phyloP scores from a whole-genome alignment of 2,113 vertebrate genomes.

The Poeciliopsis turrubarensis region DNA sequence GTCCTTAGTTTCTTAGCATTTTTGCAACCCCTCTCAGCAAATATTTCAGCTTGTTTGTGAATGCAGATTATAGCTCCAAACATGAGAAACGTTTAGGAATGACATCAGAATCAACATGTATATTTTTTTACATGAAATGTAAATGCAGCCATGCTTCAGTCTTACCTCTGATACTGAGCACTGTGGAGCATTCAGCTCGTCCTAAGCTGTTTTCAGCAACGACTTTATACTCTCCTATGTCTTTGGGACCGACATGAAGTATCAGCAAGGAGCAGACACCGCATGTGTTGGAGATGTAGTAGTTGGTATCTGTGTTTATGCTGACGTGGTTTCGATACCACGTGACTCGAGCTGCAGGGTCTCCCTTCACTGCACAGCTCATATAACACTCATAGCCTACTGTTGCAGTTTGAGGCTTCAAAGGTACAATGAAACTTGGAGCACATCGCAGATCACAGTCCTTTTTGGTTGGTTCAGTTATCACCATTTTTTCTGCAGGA shows the following conservation, averaged over 20 bases:
- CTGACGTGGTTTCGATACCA: slow-evolving; percentile 85
- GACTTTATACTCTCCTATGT: slow-evolving; percentile 82
- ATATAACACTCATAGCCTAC: slow-evolving; percentile 85
- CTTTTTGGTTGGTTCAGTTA: slow-evolving; percentile 64
- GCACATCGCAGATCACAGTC: slow-evolving; percentile 74
- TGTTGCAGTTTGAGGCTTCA: slow-evolving; percentile 84
- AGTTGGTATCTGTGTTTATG: slow-evolving; percentile 76
- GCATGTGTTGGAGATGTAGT: slow-evolving; percentile 81
- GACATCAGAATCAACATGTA: not conserved
- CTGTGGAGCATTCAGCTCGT: slow-evolving; percentile 77
- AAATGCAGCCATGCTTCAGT: not conserved
- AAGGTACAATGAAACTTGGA: slow-evolving; percentile 80
- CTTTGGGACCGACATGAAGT: slow-evolving; percentile 75
- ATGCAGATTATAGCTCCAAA: not conserved
- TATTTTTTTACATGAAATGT: not conserved
- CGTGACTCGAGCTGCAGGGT: slow-evolving; percentile 82
- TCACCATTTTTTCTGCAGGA: slow-evolving; percentile 70
- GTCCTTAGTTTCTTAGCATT: not conserved
- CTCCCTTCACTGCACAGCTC: slow-evolving; percentile 87
- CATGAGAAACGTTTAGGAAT: not conserved
- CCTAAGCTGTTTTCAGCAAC: slow-evolving; percentile 83
- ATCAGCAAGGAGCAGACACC: slow-evolving; percentile 90
- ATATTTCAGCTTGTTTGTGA: not conserved
- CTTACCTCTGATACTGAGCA: slow-evolving; percentile 84
- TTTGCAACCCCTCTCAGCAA: not conserved